A percentile compares a stretch with the other conserved stretches of the same genome.
These are phyloP conservation scores for Paratilapia polleni DNA, from an alignment of 2,113 vertebrate species.

Conservation along the genomic window DNA sequence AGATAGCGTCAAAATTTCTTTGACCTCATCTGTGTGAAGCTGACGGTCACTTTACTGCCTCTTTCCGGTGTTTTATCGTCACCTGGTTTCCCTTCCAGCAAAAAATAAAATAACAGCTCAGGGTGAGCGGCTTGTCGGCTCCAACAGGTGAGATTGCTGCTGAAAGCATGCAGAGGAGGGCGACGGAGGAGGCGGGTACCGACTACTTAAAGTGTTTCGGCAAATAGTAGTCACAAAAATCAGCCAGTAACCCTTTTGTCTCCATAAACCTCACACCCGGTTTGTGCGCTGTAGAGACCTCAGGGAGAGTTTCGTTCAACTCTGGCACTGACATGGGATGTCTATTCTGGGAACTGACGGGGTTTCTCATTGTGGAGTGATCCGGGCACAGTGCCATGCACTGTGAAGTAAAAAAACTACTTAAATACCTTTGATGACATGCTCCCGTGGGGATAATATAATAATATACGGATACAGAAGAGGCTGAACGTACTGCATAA, in stretches of 20 bases:
- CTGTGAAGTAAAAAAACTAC: conserved; percentile 10
- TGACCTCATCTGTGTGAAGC: neutral
- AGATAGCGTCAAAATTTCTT: neutral
- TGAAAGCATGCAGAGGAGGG: conserved; percentile 33
- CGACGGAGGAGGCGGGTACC: conserved; percentile 4
- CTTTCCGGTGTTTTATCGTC: neutral
- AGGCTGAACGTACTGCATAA: neutral
- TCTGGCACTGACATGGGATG: conserved; percentile 14
- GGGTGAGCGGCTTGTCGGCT: conserved; percentile 16
- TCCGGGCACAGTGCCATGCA: conserved; percentile 21
- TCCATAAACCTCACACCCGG: neutral
- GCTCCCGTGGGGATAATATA: conserved; percentile 6
- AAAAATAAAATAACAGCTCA: conserved; percentile 7
- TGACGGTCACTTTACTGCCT: neutral
- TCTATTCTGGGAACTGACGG: conserved; percentile 63
- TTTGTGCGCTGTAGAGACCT: neutral
- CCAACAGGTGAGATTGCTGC: conserved; percentile 69
- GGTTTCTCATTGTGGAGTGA: conserved; percentile 44
- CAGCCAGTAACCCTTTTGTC: neutral
- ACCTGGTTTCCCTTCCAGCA: conserved; percentile 5
- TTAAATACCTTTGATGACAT: conserved; percentile 18
- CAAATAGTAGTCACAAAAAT: neutral
- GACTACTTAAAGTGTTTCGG: neutral
- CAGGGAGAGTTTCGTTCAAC: neutral
- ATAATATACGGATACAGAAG: neutral